Conservation (phyloP, 2,797 vertebrate species). For the Columba guinea region DNA sequence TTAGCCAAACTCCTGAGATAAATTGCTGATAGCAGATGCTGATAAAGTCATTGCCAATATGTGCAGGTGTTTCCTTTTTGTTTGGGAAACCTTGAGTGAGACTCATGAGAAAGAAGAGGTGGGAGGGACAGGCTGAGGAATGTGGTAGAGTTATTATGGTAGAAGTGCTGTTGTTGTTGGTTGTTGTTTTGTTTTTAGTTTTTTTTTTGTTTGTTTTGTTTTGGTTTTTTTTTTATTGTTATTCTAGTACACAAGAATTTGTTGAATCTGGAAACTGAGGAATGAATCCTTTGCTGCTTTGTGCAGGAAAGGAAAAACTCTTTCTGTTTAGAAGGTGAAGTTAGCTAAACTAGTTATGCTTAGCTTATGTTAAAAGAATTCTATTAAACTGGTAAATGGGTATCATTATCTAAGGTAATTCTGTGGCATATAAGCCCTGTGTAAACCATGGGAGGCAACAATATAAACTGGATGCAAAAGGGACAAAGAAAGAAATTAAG, state of each 20-base stretch:
- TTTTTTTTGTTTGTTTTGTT: too few species aligned
- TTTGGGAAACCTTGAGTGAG: neutral
- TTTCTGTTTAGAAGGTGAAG: accelerated
- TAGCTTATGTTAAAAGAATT: neutral
- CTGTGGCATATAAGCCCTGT: neutral
- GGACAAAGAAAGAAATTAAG: neutral
- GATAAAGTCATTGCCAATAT: neutral
- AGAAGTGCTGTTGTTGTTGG: neutral
- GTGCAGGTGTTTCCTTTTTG: neutral
- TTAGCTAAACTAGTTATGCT: neutral
- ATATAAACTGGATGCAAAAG: neutral
- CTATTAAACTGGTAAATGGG: accelerated
- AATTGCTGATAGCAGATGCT: neutral
- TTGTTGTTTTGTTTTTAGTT: too few species aligned
- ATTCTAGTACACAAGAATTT: accelerated
- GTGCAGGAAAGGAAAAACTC: neutral
- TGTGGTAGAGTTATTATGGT: accelerated
- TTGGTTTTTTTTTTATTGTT: neutral
- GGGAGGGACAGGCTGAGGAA: neutral
- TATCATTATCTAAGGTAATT: neutral
- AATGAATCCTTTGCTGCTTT: accelerated
- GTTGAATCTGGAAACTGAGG: neutral
- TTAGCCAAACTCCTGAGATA: neutral
- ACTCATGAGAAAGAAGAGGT: neutral
- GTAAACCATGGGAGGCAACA: neutral